Base-by-base conservation (phyloP, 1,140 invertebrate genomes). In the Tetragnatha versicolor region DNA sequence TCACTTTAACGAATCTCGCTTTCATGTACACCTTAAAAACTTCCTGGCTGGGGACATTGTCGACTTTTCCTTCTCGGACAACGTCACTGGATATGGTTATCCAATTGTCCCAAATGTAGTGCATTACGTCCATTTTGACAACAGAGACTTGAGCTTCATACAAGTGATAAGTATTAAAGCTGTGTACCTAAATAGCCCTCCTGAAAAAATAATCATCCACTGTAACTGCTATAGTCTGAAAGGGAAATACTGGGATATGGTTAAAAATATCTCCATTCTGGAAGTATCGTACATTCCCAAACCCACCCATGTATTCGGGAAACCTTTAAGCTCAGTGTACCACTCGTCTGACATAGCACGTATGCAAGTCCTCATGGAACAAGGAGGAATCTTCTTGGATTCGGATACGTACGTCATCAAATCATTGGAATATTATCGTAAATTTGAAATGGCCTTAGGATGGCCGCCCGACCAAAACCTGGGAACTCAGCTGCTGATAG, bases 301-400 rank as follows among this genome's bases (percentile, higher is more conserved):
- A 61, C 84, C 84, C 9, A 79, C 45, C 17, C 80, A 83, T 53
- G 79, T 85, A 37, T 85, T 82, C 75, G 82, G 76, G 25, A 79
- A 81, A 53, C 76, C 58, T 45, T 37, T 85, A 20, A 82, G 80
- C 69, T 81, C 80, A n/a, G 72, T 87, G 9, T 85, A 84, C 79
- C 86, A 87, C 75, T 81, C 83, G 22, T 82, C 85, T 20, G 86
- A 87, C 80, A 82, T 87, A 20, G 82, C 83, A 20, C 79, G 86
- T 31, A 79, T 87, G 10, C 61, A 82, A 47, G 79, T 87, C 7
- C 70, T 87, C 10, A 83, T 82, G 81, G 51, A 82, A 69, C 83
- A 82, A 66, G 86, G 86, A 22, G 86, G 86, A 10, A 86, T 87
- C 39, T 87, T 84, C 77, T 77, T 87, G 3, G 86, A 87, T 78